Evolutionary conservation across 2,113 vertebrate genomes (phyloP), one percentile per base, ranked within the genome.

Genomic region (Delphinapterus leucas): DNA sequence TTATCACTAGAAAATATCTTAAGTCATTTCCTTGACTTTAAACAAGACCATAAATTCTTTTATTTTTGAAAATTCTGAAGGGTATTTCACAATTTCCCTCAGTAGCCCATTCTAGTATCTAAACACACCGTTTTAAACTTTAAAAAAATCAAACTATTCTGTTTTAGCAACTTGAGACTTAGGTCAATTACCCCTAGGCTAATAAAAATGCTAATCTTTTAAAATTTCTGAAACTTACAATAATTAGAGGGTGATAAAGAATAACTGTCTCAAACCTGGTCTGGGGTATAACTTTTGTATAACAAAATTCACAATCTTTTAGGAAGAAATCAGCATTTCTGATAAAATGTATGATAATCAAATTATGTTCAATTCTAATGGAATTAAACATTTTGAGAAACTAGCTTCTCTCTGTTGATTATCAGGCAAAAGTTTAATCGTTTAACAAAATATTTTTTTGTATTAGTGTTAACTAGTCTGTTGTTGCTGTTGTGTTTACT

Each of bases 31-130:
- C 67, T 92, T 86, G 38, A 68, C 74, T 70, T 90, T 92, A 60
- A 88, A 44, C 18, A 81, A 84, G 61, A 90, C 10, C 47, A 86
- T 67, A 58, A 83, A 49, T 85, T 85, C 58, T 53, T 77, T 83
- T 84, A 74, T 61, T 84, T 96, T 95, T 94, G n/a, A 70, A 94
- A 95, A 95, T 81, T 92, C 18, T 89, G n/a, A 95, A 68, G 47
- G 0, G 20, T 85, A 88, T 85, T 88, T 74, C 10, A 67, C 53
- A 91, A 15, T 90, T 84, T 88, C 26, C 23, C 67, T 80, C 55
- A 73, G 9, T 73, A 77, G 28, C 25, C 15, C 33, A 89, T 81
- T 96, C 28, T 60, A 65, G 65, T 60, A 92, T 26, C 13, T 82
- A 85, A 93, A 73, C 11, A 90, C 58, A 85, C 2, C 14, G 82